phyloP scores from a whole-genome alignment of 2,113 vertebrate species.

The Piliocolobus tephrosceles region DNA sequence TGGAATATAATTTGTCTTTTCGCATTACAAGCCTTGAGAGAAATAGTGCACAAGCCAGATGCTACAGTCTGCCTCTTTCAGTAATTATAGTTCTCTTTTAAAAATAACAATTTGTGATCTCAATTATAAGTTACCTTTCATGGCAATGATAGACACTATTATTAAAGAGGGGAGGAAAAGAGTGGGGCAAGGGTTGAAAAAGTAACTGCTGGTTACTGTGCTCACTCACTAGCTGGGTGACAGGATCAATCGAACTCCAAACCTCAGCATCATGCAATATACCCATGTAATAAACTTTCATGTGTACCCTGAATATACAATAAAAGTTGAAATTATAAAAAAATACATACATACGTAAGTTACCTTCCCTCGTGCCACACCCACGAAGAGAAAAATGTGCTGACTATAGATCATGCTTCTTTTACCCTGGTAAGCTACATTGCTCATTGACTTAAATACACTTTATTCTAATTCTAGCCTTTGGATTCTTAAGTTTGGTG shows the following conservation, averaged over 20 bases:
- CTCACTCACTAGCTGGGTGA: no score
- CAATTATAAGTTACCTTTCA: background rate
- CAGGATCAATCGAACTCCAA: no score
- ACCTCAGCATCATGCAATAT: no score
- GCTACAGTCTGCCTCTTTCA: background rate
- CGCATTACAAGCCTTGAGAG: background rate
- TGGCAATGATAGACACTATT: no score
- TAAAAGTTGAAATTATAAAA: no score
- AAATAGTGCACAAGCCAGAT: background rate
- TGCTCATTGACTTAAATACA: background rate
- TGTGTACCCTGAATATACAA: no score
- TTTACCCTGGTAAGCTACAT: background rate
- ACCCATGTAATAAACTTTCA: no score
- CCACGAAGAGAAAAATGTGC: background rate
- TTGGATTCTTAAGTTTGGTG: background rate
- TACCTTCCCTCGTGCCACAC: background rate
- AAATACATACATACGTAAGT: background rate
- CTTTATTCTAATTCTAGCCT: conserved; percentile 24
- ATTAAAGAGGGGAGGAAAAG: no score
- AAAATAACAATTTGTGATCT: background rate
- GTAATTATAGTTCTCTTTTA: background rate
- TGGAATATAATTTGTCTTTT: background rate
- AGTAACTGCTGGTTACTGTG: no score
- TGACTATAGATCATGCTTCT: background rate
- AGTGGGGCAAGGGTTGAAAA: no score